phyloP scores from a whole-genome alignment of 2,888 invertebrate genomes.

The Campopleginae sp. region DNA sequence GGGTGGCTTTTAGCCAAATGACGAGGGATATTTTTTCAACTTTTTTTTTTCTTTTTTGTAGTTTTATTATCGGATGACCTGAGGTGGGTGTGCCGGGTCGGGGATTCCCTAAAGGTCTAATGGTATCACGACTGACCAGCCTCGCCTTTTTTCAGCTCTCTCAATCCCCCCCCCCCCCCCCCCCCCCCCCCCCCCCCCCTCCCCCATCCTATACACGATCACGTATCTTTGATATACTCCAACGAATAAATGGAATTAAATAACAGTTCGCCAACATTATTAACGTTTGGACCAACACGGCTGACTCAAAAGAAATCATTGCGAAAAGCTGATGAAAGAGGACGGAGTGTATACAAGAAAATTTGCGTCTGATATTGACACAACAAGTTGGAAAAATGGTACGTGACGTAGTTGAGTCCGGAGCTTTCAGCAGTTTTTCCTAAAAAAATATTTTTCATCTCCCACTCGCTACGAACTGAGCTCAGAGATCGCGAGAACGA shows the following conservation, averaged over 20 bases:
- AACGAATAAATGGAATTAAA: slow-evolving; percentile 48
- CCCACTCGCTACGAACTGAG: background rate
- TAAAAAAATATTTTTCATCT: background rate
- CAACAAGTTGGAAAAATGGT: background rate
- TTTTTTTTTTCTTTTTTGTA: slow-evolving; percentile 25
- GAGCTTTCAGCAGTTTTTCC: background rate
- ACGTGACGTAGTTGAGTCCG: background rate
- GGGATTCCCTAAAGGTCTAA: slow-evolving; percentile 70
- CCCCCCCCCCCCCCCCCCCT: no score
- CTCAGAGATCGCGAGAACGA: background rate
- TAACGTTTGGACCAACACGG: background rate
- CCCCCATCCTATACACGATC: slow-evolving; percentile 12
- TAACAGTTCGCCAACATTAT: slow-evolving; percentile 5
- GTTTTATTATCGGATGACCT: slow-evolving; percentile 81
- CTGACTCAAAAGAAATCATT: background rate
- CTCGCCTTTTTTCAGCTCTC: slow-evolving; percentile 70
- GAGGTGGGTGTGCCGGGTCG: slow-evolving; percentile 78
- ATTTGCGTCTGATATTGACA: background rate
- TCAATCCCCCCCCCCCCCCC: no score
- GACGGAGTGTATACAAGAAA: background rate
- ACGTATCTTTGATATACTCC: slow-evolving; percentile 13
- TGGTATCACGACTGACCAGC: slow-evolving; percentile 74
- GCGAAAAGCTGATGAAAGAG: background rate
- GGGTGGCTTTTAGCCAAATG: slow-evolving; percentile 83
- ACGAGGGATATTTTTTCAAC: slow-evolving; percentile 74